These are phyloP conservation scores for Coleophora deauratella DNA, from an alignment of 2,888 invertebrate species.

Conservation along the genomic window DNA sequence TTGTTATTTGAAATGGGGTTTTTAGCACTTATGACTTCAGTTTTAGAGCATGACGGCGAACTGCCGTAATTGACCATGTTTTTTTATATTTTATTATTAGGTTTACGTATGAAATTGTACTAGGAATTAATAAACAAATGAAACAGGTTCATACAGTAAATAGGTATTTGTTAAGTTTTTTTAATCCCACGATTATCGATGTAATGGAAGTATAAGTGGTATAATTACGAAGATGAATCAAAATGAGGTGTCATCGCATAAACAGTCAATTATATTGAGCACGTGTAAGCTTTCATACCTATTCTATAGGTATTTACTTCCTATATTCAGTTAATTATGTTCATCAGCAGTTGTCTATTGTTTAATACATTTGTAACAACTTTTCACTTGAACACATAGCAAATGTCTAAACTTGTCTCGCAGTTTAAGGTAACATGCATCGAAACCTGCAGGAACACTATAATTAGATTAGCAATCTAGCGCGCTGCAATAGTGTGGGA, in stretches of 20 bases:
- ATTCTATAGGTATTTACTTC: no score
- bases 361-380: no score
- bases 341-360: no score
- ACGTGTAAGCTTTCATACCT: no score
- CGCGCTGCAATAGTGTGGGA: slow-evolving; percentile 4
- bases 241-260: no score
- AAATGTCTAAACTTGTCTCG: slow-evolving; percentile 29
- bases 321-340: no score
- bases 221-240: slow-evolving; percentile 7
- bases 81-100: no score
- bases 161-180: slow-evolving; percentile 1
- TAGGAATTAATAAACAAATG: neutral
- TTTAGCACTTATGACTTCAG: slow-evolving; percentile 30
- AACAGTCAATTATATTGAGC: no score
- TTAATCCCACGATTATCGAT: no score
- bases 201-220: slow-evolving; percentile 11
- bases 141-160: neutral
- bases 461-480: slow-evolving; percentile 62
- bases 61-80: no score
- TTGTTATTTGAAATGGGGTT: slow-evolving; percentile 55
- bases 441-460: slow-evolving; percentile 32
- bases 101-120: no score
- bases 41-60: neutral
- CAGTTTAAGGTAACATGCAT: slow-evolving; percentile 35
- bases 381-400: no score